Evolutionary conservation across 2,797 vertebrate species (phyloP), one percentile per base, ranked within the genome.

Genomic region (Melanotaenia parkinsoni): DNA sequence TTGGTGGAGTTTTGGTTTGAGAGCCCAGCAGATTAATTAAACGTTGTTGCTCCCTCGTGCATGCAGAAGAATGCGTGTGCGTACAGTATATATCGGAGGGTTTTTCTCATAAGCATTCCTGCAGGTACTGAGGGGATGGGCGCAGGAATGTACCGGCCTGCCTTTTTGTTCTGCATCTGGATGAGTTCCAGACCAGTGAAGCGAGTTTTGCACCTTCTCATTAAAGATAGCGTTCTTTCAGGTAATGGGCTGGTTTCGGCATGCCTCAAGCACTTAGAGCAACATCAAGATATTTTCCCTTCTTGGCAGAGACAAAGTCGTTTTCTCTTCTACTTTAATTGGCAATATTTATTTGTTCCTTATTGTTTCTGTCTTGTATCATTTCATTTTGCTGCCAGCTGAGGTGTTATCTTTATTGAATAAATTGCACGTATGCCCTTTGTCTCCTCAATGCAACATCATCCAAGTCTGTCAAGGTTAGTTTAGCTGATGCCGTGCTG

Each of bases 381-480:
- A 58, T 70, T 74, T 74, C 35, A 72, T 67, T 61, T 69, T 18
- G 9, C 63, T 81, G 73, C 76, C 81, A 77, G 76, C 72, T 3
- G 24, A 72, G 56, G 74, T 47, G 58, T 83, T 87, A 78, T 86
- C 86, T 68, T 32, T 4, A 32, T 83, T 85, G 59, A 79, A 76
- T 79, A 81, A 89, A 86, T 67, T 85, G 45, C 70, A 71, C 65
- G 35, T 38, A 74, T 88, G 88, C 66, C 61, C 22, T 85, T 89
- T 91, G 88, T 2, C 35, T 10, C 5, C 6, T 50, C 58, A 58
- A 33, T 30, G 70, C 68, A 84, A 62, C 30, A 32, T 24, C 45
- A 24, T 90, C 88, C 87, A 91, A 89, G 77, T 84, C 81, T 84
- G 86, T 86, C 83, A 88, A 85, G 88, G 88, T 90, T 86, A 78